phyloP scores from a whole-genome alignment of 2,888 invertebrate genomes.

The Melieria crassipennis region DNA sequence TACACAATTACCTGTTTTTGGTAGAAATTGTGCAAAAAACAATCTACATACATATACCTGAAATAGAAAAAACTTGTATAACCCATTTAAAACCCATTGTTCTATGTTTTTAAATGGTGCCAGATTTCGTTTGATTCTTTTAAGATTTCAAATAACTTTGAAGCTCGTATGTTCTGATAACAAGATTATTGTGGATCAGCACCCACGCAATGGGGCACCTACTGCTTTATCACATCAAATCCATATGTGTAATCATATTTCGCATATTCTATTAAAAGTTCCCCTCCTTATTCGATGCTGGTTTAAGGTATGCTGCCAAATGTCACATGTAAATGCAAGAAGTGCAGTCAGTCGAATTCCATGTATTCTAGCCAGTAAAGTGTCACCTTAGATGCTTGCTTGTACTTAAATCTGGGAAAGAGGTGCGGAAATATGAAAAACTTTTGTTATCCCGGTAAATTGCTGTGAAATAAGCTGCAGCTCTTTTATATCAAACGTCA shows the following conservation, averaged over 20 bases:
- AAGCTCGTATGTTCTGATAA: background rate
- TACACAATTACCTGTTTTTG: too few species aligned
- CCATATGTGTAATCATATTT: background rate
- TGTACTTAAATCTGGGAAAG: background rate
- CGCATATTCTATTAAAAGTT: background rate
- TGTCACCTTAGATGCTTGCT: background rate
- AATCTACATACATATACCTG: too few species aligned
- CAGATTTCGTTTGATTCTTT: too few species aligned
- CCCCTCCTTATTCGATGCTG: background rate
- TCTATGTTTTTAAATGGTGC: too few species aligned
- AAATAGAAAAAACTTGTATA: too few species aligned
- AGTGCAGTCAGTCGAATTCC: background rate
- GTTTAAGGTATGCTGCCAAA: too few species aligned
- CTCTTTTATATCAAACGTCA: conserved; percentile 17
- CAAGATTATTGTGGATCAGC: background rate
- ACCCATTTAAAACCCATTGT: too few species aligned
- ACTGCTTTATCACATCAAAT: background rate
- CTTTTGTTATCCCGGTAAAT: conserved; percentile 33
- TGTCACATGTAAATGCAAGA: too few species aligned
- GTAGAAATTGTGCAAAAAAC: too few species aligned
- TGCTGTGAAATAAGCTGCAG: conserved; percentile 32
- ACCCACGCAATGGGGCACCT: background rate
- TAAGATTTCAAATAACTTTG: too few species aligned
- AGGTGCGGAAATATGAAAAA: conserved; percentile 15
- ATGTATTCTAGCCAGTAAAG: background rate